Conservation (phyloP, 2,797 vertebrate genomes). For the Telmatherina bonti region DNA sequence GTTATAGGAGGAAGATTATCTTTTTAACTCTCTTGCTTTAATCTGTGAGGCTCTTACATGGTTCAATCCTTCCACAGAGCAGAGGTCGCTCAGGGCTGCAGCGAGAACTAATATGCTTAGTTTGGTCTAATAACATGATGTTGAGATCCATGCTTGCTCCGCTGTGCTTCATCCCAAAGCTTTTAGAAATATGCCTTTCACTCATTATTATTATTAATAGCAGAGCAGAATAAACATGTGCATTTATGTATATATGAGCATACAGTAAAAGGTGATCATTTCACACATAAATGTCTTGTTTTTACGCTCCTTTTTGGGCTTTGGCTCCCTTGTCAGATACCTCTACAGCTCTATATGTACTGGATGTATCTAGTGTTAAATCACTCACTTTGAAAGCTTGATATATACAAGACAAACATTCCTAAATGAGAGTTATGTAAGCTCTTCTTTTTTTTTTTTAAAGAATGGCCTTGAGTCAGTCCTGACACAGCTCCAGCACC, state of each 20-base stretch:
- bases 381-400: constrained; percentile 27
- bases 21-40: constrained; percentile 39
- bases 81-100: constrained; percentile 38
- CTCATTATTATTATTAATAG: constrained; percentile 31
- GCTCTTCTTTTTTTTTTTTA: constrained; percentile 4
- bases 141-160: constrained; percentile 21
- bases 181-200: constrained; percentile 27
- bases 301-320: constrained; percentile 27
- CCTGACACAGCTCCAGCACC: constrained; percentile 6
- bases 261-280: neutral
- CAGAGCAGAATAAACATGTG: constrained; percentile 42
- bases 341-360: constrained; percentile 32
- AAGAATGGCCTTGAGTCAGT: constrained; percentile 26
- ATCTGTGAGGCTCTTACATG: constrained; percentile 45
- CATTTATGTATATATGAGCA: constrained; percentile 5
- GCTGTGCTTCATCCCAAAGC: constrained; percentile 18
- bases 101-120: constrained; percentile 47
- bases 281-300: constrained; percentile 14
- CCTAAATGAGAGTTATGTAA: constrained; percentile 43
- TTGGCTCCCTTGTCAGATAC: constrained; percentile 44
- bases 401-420: constrained; percentile 21
- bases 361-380: constrained; percentile 10
- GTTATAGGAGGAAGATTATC: constrained; percentile 48
- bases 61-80: constrained; percentile 44
- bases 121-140: constrained; percentile 44